Evolutionary conservation across 2,797 vertebrate species (phyloP), one percentile per base, ranked within the genome.

Genomic region (Acrossocheilus fasciatus): DNA sequence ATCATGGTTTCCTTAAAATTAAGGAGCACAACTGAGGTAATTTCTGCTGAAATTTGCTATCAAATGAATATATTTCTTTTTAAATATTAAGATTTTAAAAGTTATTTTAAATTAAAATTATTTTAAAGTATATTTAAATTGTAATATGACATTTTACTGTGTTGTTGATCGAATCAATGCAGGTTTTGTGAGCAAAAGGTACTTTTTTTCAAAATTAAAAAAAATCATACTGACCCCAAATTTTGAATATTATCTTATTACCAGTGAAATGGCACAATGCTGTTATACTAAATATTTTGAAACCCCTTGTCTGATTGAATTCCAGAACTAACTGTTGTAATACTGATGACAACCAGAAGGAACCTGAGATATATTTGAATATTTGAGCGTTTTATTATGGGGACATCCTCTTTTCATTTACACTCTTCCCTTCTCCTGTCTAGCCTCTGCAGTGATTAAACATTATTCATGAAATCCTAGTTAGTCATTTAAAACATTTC

Each of bases 321-420:
- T 39, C 23, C 47, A 14, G 30, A 77, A 77, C 30, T 66, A n/a
- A 39, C 23, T 69, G 36, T 57, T 34, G 10, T 12, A 75, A 88
- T 87, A 89, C 87, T 90, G 79, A 89, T 36, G 45, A 36, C 54
- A 50, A 17, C 74, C 62, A 82, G 14, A 73, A 82, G 85, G 89
- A 89, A 88, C 70, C 34, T 34, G 41, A 47, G 23, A 73, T 83
- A 59, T 88, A 78, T 90, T 83, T 83, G 11, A 75, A 77, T 14
- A 23, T 72, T 62, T 76, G 54, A 39, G 6, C 8, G 54, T 73
- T 73, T 64, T 66, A 54, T 39, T 36, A 34, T 36, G 15, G 30
- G 47, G 54, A 62, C 59, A 69, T 81, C 88, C 83, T 82, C 78
- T 82, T 88, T 59, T 85, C 34, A 77, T 54, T 78, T 50, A 4